Percentiles rank a stretch among this genome's conserved stretches.
Evolutionary conservation across 2,113 vertebrate species (phyloP).

Genomic region (Notechis scutatus): DNA sequence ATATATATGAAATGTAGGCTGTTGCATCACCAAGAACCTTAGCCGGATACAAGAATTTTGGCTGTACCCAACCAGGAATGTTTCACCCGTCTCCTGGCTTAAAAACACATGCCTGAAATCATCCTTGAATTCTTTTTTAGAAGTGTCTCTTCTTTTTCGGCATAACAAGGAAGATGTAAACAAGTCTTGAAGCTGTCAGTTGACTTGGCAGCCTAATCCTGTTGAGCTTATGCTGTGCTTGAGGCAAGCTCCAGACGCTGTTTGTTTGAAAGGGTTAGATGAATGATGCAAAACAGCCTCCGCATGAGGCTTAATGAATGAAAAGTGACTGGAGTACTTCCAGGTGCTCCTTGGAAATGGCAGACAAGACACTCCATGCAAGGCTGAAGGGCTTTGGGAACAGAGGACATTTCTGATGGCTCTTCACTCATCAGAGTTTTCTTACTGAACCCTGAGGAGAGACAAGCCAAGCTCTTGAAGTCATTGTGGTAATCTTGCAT

Average conservation of each 20-base stretch:
- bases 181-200: background rate
- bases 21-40: background rate
- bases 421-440: background rate
- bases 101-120: background rate
- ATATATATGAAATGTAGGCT: too few relatives aligned
- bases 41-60: background rate
- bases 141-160: background rate
- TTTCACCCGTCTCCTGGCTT: background rate
- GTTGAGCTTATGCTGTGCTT: background rate
- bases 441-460: background rate
- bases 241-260: fast-evolving
- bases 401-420: background rate
- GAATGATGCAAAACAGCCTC: background rate
- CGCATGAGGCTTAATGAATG: background rate
- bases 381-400: background rate
- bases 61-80: background rate
- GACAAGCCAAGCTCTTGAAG: background rate
- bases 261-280: background rate
- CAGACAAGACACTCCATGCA: background rate
- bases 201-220: background rate
- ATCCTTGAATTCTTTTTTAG: background rate
- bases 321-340: conserved; percentile 5
- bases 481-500: background rate
- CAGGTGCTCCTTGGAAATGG: background rate
- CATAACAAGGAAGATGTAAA: background rate